Percentiles rank a stretch among this genome's conserved stretches.
Evolutionary conservation across 2,797 vertebrate species (phyloP).

Genomic region (Prunella strophiata): DNA sequence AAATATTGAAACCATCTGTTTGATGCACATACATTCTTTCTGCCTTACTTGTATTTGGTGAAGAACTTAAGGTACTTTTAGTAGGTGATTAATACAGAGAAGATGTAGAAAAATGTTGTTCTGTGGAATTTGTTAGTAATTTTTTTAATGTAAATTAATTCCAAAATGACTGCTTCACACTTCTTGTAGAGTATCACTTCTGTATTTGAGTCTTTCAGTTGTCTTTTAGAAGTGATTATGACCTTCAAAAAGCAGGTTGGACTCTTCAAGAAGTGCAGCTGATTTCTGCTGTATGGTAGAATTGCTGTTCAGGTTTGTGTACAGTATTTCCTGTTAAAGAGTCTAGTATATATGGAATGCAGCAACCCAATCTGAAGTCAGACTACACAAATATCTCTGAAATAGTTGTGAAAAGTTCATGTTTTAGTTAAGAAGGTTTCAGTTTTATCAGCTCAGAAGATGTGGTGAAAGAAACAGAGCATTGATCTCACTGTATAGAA

Average conservation of each 20-base stretch:
- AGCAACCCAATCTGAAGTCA: neutral
- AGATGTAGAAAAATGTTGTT: neutral
- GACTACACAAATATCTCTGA: neutral
- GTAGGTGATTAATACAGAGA: neutral
- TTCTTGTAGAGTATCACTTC: neutral
- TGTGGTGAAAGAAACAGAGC: neutral
- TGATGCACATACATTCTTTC: neutral
- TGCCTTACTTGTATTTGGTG: neutral
- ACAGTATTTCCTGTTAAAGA: neutral
- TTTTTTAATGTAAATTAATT: neutral
- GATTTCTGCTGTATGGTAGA: neutral
- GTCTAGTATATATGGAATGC: neutral
- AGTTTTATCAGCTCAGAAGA: neutral
- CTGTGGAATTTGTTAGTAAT: neutral
- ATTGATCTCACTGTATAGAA: neutral
- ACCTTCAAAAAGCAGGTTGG: neutral
- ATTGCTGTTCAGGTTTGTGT: neutral
- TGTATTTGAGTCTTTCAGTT: neutral
- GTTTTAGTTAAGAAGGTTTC: neutral
- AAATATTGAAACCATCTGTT: neutral
- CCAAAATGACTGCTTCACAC: neutral
- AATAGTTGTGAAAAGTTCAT: neutral
- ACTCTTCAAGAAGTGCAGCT: neutral
- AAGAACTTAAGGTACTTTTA: neutral
- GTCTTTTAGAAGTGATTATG: neutral